A percentile compares a stretch with the other conserved stretches of the same genome.
Conservation (phyloP, 1,140 invertebrate genomes). For the Drosophila nigromelanica region DNA sequence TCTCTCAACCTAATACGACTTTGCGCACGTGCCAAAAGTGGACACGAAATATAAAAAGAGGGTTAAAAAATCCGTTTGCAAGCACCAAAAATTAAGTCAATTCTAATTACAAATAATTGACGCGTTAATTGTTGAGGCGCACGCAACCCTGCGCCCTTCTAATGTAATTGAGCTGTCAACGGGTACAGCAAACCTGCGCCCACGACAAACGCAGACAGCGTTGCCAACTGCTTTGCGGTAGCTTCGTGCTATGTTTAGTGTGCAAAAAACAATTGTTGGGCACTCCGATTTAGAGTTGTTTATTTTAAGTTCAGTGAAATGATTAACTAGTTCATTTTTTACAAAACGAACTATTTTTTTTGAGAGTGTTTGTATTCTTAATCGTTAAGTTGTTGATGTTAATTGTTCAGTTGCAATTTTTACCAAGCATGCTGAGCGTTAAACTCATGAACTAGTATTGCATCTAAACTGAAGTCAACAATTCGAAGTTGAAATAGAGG, state of each 20-base stretch:
- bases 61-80: constrained; percentile 55
- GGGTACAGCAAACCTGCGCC: constrained; percentile 10
- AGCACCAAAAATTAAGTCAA: constrained; percentile 64
- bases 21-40: constrained; percentile 60
- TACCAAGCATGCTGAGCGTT: too few relatives aligned
- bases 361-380: too few relatives aligned
- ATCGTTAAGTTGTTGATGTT: too few relatives aligned
- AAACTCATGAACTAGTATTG: too few relatives aligned
- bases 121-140: constrained; percentile 66
- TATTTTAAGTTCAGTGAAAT: too few relatives aligned
- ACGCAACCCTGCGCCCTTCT: constrained; percentile 51
- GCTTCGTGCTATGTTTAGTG: constrained; percentile 14
- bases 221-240: constrained; percentile 42
- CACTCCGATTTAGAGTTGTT: too few relatives aligned
- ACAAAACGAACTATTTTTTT: too few relatives aligned
- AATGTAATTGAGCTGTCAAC: constrained; percentile 78
- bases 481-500: too few relatives aligned
- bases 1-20: neutral
- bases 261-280: too few relatives aligned
- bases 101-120: constrained; percentile 80
- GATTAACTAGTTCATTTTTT: too few relatives aligned
- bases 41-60: constrained; percentile 1
- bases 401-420: too few relatives aligned
- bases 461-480: too few relatives aligned
- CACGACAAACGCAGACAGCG: constrained; percentile 10